Evolutionary conservation across 2,113 vertebrate genomes (phyloP).

Genomic region (Pterocles burchelli): DNA sequence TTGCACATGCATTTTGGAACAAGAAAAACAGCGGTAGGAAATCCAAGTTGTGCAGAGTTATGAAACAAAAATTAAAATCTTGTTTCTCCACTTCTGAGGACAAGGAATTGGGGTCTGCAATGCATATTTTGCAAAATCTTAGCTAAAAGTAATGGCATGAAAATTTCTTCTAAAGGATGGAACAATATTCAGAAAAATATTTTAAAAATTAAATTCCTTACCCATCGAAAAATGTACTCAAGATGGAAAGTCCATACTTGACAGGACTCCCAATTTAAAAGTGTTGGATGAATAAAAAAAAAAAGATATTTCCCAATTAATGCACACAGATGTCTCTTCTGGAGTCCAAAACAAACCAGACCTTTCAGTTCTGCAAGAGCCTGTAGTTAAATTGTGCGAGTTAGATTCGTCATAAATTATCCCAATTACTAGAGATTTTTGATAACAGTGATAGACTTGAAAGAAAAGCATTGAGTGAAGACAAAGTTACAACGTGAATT

Average conservation of each 20-base stretch:
- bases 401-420: not conserved
- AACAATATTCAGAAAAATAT: not conserved
- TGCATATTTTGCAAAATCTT: no score
- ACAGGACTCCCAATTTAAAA: not conserved
- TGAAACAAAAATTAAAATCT: not conserved
- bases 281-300: not conserved
- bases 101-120: not conserved
- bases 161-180: not conserved
- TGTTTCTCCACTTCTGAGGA: not conserved
- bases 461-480: not conserved
- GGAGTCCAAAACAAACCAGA: constrained; percentile 19
- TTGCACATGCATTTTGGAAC: not conserved
- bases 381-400: not conserved
- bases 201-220: not conserved
- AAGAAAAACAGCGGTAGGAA: not conserved
- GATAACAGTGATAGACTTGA: not conserved
- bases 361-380: not conserved
- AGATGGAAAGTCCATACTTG: not conserved
- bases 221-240: not conserved
- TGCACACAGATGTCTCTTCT: not conserved
- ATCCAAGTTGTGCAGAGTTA: not conserved
- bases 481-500: not conserved
- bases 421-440: constrained; percentile 9
- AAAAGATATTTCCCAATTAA: not conserved
- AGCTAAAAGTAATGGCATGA: not conserved